Evolutionary conservation across 2,113 vertebrate genomes (phyloP).

Genomic region (Ariopsis seemanni): DNA sequence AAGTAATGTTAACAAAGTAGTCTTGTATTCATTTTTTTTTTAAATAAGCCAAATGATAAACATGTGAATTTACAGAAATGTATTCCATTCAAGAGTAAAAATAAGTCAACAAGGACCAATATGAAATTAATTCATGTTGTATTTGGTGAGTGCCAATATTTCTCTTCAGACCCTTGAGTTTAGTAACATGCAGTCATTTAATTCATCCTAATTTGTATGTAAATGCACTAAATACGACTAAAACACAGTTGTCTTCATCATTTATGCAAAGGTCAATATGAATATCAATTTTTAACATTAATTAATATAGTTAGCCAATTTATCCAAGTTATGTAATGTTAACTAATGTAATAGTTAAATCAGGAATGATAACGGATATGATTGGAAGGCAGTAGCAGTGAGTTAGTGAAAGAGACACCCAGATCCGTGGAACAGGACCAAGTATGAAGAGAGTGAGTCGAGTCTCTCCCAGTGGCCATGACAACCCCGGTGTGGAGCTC

Average conservation of each 20-base stretch:
- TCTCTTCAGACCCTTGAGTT: not conserved
- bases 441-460: constrained; percentile 43
- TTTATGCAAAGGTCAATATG: not conserved
- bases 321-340: not conserved
- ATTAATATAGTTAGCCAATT: not conserved
- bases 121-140: not conserved
- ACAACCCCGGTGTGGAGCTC: constrained; percentile 51
- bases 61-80: not conserved
- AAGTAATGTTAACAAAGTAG: not conserved
- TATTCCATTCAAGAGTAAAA: not conserved
- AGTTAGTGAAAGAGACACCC: not conserved
- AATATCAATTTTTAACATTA: not conserved
- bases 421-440: not conserved
- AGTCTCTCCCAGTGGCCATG: constrained; percentile 12
- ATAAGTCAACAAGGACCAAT: not conserved
- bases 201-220: not conserved
- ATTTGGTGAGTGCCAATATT: not conserved
- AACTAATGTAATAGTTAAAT: not conserved
- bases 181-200: not conserved
- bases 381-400: not conserved
- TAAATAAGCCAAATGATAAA: not conserved
- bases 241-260: not conserved
- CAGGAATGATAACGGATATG: not conserved
- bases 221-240: not conserved
- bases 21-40: not conserved